phyloP scores from a whole-genome alignment of 2,888 invertebrate species.

The Orgyia antiqua region DNA sequence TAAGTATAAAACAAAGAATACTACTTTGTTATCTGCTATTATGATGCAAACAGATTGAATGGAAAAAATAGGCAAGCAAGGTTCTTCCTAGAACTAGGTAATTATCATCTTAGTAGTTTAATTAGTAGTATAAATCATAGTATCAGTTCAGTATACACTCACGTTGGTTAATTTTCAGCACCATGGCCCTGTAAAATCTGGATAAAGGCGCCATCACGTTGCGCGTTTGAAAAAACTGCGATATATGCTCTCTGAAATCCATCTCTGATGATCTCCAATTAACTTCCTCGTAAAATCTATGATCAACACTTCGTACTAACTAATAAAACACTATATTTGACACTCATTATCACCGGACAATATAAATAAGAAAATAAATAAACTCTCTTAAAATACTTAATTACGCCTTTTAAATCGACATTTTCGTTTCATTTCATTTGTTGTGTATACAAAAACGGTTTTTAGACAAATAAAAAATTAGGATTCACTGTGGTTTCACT shows the following conservation, averaged over 20 bases:
- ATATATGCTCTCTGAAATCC: constrained; percentile 44
- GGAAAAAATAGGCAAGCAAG: no score
- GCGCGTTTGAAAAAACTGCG: constrained; percentile 44
- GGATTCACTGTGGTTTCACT: constrained; percentile 15
- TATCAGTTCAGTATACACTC: no score
- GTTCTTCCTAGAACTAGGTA: no score
- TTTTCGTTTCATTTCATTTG: constrained; percentile 9
- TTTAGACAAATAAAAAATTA: no score
- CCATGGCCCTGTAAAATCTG: constrained; percentile 66
- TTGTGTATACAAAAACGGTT: no score
- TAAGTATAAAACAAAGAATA: no score
- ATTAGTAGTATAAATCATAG: no score
- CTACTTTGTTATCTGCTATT: no score
- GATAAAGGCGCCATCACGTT: constrained; percentile 65
- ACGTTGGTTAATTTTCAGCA: constrained; percentile 71
- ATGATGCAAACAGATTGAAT: no score
- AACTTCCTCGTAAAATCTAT: constrained; percentile 25
- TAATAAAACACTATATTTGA: constrained; percentile 66
- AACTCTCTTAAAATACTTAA: constrained; percentile 13
- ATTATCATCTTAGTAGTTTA: no score
- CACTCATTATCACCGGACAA: constrained; percentile 70
- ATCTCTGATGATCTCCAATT: constrained; percentile 28
- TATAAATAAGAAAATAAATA: constrained; percentile 25
- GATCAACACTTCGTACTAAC: constrained; percentile 40
- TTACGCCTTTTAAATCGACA: constrained; percentile 16